phyloP scores from a whole-genome alignment of 2,888 invertebrate species.

The Mactromeris polynyma region DNA sequence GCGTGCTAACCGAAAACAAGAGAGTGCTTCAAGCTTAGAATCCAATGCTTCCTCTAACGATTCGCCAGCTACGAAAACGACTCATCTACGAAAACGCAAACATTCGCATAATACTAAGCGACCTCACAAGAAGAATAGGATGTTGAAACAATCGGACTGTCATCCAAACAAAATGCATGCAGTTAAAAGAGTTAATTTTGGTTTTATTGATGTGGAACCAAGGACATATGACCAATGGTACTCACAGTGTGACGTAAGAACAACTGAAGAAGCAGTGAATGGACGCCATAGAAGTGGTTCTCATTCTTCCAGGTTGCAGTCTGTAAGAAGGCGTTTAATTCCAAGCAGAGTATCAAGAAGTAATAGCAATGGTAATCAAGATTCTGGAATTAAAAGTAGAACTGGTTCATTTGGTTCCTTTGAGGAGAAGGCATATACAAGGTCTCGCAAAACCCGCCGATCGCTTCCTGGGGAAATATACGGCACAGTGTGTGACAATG shows the following conservation, averaged over 20 bases:
- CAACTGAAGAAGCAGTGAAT: neutral
- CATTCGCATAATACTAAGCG: neutral
- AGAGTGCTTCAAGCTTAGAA: conserved; percentile 6
- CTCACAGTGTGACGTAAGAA: neutral
- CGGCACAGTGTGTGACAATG: conserved; percentile 1
- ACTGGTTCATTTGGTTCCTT: neutral
- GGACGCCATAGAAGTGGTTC: neutral
- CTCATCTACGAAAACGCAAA: neutral
- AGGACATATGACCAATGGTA: conserved; percentile 34
- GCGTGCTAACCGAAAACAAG: neutral
- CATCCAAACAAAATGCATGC: conserved; percentile 63
- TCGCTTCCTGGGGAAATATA: neutral
- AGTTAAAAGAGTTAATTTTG: conserved; percentile 52
- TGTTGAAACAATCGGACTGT: conserved; percentile 9
- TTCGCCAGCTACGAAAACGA: neutral
- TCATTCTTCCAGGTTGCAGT: neutral
- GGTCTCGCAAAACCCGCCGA: neutral
- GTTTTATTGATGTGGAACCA: conserved; percentile 53
- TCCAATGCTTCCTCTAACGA: conserved; percentile 2
- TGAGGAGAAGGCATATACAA: neutral
- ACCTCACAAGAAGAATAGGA: neutral
- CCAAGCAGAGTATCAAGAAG: conserved; percentile 1
- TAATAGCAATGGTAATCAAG: neutral
- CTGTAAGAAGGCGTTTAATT: conserved; percentile 35
- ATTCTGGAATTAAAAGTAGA: neutral